A percentile compares a stretch with the other conserved stretches of the same genome.
phyloP scores from a whole-genome alignment of 2,113 vertebrate genomes.

The Coryphaenoides rupestris region DNA sequence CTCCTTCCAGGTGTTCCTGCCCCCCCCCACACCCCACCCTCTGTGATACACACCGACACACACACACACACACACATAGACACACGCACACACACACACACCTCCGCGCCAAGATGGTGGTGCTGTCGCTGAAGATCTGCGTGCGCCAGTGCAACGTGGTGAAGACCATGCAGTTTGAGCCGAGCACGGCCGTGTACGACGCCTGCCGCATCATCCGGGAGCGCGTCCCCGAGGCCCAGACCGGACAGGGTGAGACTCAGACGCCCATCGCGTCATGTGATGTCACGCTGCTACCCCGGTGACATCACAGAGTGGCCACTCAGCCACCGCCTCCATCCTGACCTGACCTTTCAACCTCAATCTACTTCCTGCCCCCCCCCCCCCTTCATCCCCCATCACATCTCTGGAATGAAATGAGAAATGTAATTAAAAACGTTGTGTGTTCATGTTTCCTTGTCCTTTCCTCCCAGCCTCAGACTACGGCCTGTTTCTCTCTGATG shows the following conservation, averaged over 20 bases:
- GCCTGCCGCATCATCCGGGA: conserved; percentile 93
- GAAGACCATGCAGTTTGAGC: conserved; percentile 99
- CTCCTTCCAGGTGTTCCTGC: conserved; percentile 46
- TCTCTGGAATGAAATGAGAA: no score
- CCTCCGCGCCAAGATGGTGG: conserved; percentile 82
- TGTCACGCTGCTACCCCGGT: no score
- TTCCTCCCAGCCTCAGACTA: conserved; percentile 83
- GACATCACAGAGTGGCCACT: no score
- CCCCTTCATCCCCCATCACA: no score
- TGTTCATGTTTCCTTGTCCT: conserved; percentile 11
- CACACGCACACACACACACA: conserved; percentile 2
- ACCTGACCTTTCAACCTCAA: no score
- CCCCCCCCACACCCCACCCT: no score
- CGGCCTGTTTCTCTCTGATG: conserved; percentile 89
- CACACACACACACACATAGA: no score
- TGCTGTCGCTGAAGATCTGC: conserved; percentile 94
- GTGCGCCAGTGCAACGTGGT: conserved; percentile 97
- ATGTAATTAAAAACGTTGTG: no score
- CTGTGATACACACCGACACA: no score
- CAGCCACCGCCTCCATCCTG: no score
- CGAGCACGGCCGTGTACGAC: conserved; percentile 91
- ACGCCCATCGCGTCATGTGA: no score
- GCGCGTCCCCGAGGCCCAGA: conserved; percentile 91
- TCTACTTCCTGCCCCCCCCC: no score
- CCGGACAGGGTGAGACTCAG: conserved; percentile 82